Conservation (phyloP, 2,113 vertebrate species). For the Uropsilus gracilis region DNA sequence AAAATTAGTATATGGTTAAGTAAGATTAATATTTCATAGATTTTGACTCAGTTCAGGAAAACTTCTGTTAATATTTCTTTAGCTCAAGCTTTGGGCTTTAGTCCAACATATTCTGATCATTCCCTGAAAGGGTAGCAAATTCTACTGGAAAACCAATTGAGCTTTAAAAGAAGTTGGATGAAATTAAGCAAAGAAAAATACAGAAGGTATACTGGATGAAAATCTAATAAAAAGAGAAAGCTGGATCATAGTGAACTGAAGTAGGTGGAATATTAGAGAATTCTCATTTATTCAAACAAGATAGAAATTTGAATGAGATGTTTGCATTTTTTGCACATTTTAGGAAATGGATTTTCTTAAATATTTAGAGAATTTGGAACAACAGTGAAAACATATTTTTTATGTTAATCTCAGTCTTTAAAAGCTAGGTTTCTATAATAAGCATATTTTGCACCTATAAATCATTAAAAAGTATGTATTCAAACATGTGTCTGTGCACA, state of each 20-base stretch:
- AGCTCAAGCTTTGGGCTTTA: not conserved
- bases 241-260: not conserved
- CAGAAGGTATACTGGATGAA: not conserved
- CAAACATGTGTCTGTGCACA: not conserved
- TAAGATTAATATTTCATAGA: slow-evolving; percentile 7
- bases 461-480: not conserved
- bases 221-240: not conserved
- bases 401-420: not conserved
- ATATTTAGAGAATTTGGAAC: not conserved
- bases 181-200: slow-evolving; percentile 16
- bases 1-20: not conserved
- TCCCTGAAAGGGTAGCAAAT: slow-evolving; percentile 32
- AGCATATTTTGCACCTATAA: not conserved
- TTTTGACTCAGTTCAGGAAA: slow-evolving; percentile 39
- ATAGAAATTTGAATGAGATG: not conserved
- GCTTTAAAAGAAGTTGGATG: slow-evolving; percentile 8
- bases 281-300: not conserved
- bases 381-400: not conserved
- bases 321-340: not conserved
- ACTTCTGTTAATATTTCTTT: not conserved
- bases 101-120: not conserved
- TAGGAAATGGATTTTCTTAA: slow-evolving; percentile 35
- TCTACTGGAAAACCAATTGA: not conserved
- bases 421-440: not conserved
- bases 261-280: not conserved